These are phyloP conservation scores for Astropecten irregularis DNA, from an alignment of 53 echinoderm and acorn worm species.

Conservation along the genomic window DNA sequence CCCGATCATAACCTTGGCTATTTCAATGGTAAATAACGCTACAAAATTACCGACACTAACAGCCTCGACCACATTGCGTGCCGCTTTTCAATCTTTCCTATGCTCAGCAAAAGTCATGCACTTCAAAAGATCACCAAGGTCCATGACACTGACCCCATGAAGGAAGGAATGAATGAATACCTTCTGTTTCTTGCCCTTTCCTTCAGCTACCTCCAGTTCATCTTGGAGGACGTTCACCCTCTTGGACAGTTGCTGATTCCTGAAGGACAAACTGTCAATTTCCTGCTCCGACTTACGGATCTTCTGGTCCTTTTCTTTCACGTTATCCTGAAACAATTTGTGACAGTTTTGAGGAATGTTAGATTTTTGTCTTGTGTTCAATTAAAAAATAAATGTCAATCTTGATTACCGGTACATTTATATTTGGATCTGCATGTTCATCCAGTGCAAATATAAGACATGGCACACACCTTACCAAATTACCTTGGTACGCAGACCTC, in stretches of 20 bases:
- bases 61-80: too few species aligned
- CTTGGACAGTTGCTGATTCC: constrained; percentile 96
- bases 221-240: constrained; percentile 90
- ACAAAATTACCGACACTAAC: too few species aligned
- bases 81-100: too few species aligned
- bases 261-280: constrained; percentile 92
- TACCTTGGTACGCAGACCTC: too few species aligned
- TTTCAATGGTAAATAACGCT: too few species aligned
- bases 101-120: too few species aligned
- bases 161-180: constrained; percentile 37
- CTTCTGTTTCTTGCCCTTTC: constrained; percentile 82
- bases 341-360: background rate
- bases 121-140: too few species aligned
- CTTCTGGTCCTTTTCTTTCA: constrained; percentile 90
- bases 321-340: constrained; percentile 62
- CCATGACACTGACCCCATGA: too few species aligned
- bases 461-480: too few species aligned
- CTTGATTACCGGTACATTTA: background rate
- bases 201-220: constrained; percentile 75
- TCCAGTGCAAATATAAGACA: too few species aligned
- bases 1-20: background rate
- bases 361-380: background rate
- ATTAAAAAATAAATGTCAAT: background rate
- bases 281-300: constrained; percentile 97
- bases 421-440: too few species aligned